Percentiles rank a stretch among this genome's conserved stretches.
These are phyloP conservation scores for Pseudococcus jackbeardsleyi DNA, from an alignment of 2,888 invertebrate genomes.

Conservation along the genomic window DNA sequence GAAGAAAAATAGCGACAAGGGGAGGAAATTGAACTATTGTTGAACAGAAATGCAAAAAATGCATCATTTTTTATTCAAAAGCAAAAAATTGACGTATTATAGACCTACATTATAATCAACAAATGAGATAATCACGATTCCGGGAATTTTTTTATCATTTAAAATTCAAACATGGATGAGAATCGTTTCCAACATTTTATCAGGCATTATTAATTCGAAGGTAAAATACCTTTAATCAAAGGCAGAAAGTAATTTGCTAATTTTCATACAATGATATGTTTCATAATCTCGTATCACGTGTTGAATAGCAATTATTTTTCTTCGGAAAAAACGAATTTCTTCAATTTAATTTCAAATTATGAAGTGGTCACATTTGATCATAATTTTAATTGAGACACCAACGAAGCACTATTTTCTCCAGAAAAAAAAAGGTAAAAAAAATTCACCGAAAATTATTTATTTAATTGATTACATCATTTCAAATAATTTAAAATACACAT, in stretches of 20 bases:
- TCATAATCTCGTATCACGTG: background rate
- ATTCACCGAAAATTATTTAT: background rate
- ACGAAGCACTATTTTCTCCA: too few relatives aligned
- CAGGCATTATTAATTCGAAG: background rate
- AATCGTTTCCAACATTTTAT: background rate
- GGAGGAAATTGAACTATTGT: background rate
- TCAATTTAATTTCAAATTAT: background rate
- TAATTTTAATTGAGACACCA: too few relatives aligned
- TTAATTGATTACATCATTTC: slow-evolving; percentile 37
- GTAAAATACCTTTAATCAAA: background rate
- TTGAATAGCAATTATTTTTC: background rate
- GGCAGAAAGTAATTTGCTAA: background rate
- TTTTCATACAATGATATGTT: background rate
- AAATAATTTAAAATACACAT: slow-evolving; percentile 45
- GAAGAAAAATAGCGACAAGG: background rate
- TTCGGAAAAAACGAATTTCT: background rate
- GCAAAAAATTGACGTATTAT: background rate
- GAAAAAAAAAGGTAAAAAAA: background rate
- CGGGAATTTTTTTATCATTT: background rate
- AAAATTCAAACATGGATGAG: background rate
- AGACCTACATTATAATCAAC: background rate
- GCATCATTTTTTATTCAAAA: background rate
- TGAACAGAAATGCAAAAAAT: background rate
- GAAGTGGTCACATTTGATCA: too few relatives aligned
- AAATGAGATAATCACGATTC: background rate